A percentile compares a stretch with the other conserved stretches of the same genome.
phyloP scores from a whole-genome alignment of 2,888 invertebrate genomes.

The Spodoptera picta region DNA sequence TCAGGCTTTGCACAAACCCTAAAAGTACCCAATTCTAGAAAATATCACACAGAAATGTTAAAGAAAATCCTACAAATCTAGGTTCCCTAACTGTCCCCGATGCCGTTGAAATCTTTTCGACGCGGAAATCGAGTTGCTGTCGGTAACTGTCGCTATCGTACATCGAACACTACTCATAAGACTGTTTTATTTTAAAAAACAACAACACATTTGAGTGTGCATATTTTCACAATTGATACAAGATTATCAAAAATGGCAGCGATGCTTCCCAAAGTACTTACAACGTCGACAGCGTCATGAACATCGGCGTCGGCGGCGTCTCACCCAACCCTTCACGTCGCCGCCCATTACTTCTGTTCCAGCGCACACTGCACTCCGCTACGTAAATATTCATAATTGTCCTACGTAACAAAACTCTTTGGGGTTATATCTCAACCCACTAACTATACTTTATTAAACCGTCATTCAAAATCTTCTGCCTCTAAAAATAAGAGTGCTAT shows the following conservation, averaged over 20 bases:
- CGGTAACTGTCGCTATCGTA: background rate
- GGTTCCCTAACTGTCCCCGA: background rate
- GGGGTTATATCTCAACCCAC: slow-evolving; percentile 60
- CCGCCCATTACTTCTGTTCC: slow-evolving; percentile 73
- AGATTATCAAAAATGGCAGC: slow-evolving; percentile 45
- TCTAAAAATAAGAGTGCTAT: slow-evolving; percentile 50
- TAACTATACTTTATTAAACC: slow-evolving; percentile 43
- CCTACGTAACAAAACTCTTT: slow-evolving; percentile 62
- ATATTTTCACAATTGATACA: slow-evolving; percentile 22
- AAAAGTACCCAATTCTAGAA: too few relatives aligned
- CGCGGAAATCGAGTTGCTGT: background rate
- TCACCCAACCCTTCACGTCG: slow-evolving; percentile 74
- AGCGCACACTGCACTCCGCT: slow-evolving; percentile 71
- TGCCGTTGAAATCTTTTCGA: slow-evolving; percentile 37
- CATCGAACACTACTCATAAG: background rate
- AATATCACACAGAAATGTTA: too few relatives aligned
- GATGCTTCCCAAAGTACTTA: slow-evolving; percentile 47
- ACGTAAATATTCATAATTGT: slow-evolving; percentile 80
- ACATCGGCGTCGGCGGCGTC: slow-evolving; percentile 53
- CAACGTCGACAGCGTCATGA: slow-evolving; percentile 50
- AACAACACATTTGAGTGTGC: too few relatives aligned
- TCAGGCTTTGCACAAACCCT: too few relatives aligned
- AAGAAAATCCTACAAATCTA: too few relatives aligned
- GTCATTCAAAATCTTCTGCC: slow-evolving; percentile 44
- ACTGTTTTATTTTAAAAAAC: too few relatives aligned